Conservation (phyloP, 2,888 invertebrate species). For the Apodemia mormo region DNA sequence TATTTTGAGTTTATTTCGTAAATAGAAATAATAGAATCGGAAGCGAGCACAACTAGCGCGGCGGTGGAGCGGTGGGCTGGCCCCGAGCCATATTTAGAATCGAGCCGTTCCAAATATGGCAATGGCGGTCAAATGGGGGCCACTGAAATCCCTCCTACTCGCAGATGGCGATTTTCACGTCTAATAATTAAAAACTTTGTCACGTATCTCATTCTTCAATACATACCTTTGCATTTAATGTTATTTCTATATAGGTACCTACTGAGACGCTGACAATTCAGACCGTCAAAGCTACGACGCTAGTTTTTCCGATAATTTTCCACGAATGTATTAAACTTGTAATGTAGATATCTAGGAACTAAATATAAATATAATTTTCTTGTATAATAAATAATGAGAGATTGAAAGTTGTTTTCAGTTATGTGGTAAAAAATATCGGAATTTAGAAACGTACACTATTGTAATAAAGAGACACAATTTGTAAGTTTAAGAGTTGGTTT, state of each 20-base stretch:
- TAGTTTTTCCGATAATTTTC: constrained; percentile 3
- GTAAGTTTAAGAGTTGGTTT: no score
- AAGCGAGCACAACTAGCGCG: constrained; percentile 67
- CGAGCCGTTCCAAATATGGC: constrained; percentile 91
- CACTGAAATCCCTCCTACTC: constrained; percentile 89
- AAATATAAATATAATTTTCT: not conserved
- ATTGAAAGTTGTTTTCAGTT: no score
- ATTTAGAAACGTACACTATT: no score
- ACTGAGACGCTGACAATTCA: constrained; percentile 14
- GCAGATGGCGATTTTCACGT: constrained; percentile 79
- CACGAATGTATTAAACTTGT: not conserved
- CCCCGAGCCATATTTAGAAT: constrained; percentile 92
- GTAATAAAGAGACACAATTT: no score
- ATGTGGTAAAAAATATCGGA: no score
- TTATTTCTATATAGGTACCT: constrained; percentile 34
- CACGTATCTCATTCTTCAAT: constrained; percentile 58
- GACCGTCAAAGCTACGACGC: not conserved
- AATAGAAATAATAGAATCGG: constrained; percentile 82
- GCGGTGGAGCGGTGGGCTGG: constrained; percentile 84
- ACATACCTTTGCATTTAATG: constrained; percentile 40
- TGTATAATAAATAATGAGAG: no score
- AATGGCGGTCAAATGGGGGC: constrained; percentile 89
- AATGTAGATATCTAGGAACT: not conserved
- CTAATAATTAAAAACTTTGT: constrained; percentile 80
- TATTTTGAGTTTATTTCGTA: constrained; percentile 81